Base-by-base conservation (phyloP, 2,888 invertebrate genomes). In the Tachystola acroxantha region DNA sequence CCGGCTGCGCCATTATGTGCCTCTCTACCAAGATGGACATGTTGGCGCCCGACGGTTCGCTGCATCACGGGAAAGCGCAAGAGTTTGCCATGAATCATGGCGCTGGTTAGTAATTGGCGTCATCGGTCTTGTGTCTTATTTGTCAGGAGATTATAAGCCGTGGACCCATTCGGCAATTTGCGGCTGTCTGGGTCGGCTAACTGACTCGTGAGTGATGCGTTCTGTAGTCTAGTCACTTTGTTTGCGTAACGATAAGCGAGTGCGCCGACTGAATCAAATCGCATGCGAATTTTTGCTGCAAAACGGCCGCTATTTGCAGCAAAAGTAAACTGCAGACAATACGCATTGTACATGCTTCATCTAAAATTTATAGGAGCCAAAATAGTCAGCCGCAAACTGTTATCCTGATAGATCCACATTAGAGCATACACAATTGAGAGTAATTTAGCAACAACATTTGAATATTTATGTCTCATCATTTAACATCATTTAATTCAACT, bases 1-100 rank as follows among this genome's bases (percentile, higher is more conserved):
- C 75, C 32, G 85, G 85, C 33, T 85, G 85, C 48, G 63, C 77
- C 47, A 45, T 85, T 24, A 51, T 78, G 42, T 85, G 85, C 62
- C 73, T 85, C 72, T 74, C 71, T 0, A 24, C 49, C 40, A 79
- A 80, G 47, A 53, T 75, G 20, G 72, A 78, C 33, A 68, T 85
- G 10, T 20, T 85, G 25, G 57, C 57, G 0, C 73, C 64, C 0
- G 72, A 79, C 25, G 45, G 61, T 43, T 72, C 58, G 43, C 42
- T 84, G 42, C 82, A 85, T 30, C 80, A 80, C 10, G 66, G 55
- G 3, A 85, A 81, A 5, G 65, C 82, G 0, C 66, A 70, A 1
- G 74, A 73, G 22, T 85, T 76, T 28, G 84, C 79, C 3, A 72
- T 65, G 46, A 57, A 44, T 1, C 84, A 85, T 34, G 85, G 85